Percentiles rank a stretch among this genome's conserved stretches.
These are phyloP conservation scores for Neosalanx taihuensis DNA, from an alignment of 2,797 vertebrate genomes.

Conservation along the genomic window DNA sequence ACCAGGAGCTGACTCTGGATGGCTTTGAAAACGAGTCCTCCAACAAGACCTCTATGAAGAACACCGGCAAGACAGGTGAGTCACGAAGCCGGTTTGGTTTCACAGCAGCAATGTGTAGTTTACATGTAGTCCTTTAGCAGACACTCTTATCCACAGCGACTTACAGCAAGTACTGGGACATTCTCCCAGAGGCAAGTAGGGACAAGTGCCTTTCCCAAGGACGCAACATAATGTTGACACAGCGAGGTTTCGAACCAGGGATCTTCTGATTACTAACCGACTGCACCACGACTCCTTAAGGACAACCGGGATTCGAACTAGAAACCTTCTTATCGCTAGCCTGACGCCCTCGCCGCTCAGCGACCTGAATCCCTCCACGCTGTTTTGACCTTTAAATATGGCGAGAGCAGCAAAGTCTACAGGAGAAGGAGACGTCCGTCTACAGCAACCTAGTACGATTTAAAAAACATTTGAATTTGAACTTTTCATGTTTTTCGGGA, in stretches of 20 bases:
- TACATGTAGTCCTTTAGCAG: too few species aligned
- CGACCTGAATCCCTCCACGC: neutral
- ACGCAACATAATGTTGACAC: too few species aligned
- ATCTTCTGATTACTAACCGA: too few species aligned
- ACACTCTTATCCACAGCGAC: too few species aligned
- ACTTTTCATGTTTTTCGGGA: conserved; percentile 19
- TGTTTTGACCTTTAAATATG: neutral
- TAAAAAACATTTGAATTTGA: conserved; percentile 39
- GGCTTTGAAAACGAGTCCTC: conserved; percentile 90
- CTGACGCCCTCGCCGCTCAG: too few species aligned
- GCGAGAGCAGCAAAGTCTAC: neutral
- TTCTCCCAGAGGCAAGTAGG: too few species aligned
- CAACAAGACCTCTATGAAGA: conserved; percentile 98
- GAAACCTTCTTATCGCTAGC: too few species aligned
- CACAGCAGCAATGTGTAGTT: neutral
- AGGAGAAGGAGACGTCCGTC: neutral
- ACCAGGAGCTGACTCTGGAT: conserved; percentile 86
- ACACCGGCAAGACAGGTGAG: conserved; percentile 94
- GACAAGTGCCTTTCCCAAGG: too few species aligned
- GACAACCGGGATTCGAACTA: too few species aligned
- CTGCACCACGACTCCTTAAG: too few species aligned
- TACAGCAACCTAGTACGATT: conserved; percentile 30
- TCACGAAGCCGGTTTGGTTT: neutral
- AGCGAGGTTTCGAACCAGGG: too few species aligned
- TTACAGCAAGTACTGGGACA: too few species aligned